phyloP scores from a whole-genome alignment of 2,888 invertebrate species.

The Biston betularia region DNA sequence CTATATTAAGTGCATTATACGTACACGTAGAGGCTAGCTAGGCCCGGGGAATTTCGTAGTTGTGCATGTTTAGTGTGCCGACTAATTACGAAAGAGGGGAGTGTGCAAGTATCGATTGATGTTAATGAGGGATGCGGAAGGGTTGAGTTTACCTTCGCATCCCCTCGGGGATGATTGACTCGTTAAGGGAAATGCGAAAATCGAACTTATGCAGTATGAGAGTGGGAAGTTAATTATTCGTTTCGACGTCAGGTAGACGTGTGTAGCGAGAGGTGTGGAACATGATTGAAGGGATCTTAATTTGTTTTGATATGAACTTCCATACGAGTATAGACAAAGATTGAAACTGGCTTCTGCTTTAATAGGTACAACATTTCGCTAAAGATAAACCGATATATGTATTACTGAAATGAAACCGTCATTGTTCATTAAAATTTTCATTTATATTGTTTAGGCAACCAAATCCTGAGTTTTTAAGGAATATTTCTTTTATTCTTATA shows the following conservation, averaged over 20 bases:
- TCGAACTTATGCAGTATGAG: constrained; percentile 58
- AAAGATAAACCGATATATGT: too few relatives aligned
- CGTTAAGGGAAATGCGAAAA: constrained; percentile 59
- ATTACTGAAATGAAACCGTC: too few relatives aligned
- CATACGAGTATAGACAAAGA: neutral
- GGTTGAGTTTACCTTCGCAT: constrained; percentile 70
- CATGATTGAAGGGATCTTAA: constrained; percentile 14
- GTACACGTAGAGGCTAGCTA: constrained; percentile 50
- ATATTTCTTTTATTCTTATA: too few relatives aligned
- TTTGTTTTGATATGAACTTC: constrained; percentile 9
- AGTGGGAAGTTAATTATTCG: constrained; percentile 38
- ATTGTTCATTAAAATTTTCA: neutral
- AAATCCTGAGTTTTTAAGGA: too few relatives aligned
- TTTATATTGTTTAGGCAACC: neutral
- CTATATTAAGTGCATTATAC: constrained; percentile 82
- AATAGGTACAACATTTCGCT: too few relatives aligned
- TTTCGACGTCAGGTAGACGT: constrained; percentile 29
- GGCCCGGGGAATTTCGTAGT: constrained; percentile 71
- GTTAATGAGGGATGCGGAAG: constrained; percentile 59
- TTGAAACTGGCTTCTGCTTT: too few relatives aligned
- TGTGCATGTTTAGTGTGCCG: constrained; percentile 72
- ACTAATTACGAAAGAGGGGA: constrained; percentile 55
- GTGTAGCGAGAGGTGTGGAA: constrained; percentile 27
- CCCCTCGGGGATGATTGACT: constrained; percentile 62
- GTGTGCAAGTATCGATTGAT: constrained; percentile 62